Base-by-base conservation (phyloP, 2,888 invertebrate species). In the Eledone cirrhosa region DNA sequence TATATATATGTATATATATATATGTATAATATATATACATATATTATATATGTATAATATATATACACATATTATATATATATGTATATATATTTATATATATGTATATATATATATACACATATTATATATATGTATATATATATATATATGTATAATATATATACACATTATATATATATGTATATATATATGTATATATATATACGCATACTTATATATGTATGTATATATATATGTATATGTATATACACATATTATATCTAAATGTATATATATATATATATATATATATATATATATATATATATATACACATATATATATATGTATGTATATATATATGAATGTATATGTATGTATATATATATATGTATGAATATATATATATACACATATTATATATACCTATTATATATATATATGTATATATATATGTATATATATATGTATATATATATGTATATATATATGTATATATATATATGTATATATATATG, bases 231-330 rank as follows among this genome's bases (percentile, higher is more conserved):
- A 27, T n/a, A 67, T 67, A 19, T 31, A 27, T 27, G 19, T 67
- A 27, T 27, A 67, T 11, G n/a, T n/a, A n/a, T n/a, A n/a, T n/a
- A n/a, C n/a, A n/a, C n/a, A n/a, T n/a, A n/a, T n/a, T n/a, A n/a
- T 27, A 24, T 3, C 65, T 13, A 14, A 27, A 24, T 11, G 33
- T 8, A 29, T 7, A 16, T 22, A 67, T 22, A 29, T 22, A 29
- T 67, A 67, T 16, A 29, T 31, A 29, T 16, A 16, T 22, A 29
- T 29, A 67, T 67, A 27, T 67, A 27, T 67, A 67, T 67, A 29
- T 67, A 67, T 67, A 67, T 67, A 67, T 67, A 67, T 67, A 67
- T 67, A 67, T 67, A 67, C 31, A 67, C 31, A 67, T 67, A 67
- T 67, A 67, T n/a, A n/a, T n/a, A n/a, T n/a, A n/a, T n/a, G n/a